Conservation (phyloP, 2,113 vertebrate genomes). For the Ondatra zibethicus region DNA sequence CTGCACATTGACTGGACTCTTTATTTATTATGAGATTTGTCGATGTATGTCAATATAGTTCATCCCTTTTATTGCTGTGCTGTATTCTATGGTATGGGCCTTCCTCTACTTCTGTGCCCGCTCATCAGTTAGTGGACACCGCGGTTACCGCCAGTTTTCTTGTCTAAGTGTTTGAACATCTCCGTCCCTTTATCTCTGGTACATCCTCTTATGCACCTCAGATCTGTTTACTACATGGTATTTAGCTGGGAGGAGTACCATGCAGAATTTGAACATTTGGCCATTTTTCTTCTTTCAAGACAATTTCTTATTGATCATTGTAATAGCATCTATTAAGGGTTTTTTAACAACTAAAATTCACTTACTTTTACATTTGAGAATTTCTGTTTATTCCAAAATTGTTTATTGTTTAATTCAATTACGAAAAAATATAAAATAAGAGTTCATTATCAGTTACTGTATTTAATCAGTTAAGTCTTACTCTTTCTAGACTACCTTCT, state of each 20-base stretch:
- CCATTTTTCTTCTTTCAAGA: neutral
- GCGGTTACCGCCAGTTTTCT: neutral
- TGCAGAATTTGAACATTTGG: neutral
- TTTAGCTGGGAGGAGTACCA: neutral
- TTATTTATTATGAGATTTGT: neutral
- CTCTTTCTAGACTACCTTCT: neutral
- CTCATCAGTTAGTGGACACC: neutral
- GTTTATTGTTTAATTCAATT: neutral
- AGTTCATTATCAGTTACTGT: neutral
- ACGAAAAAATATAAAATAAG: neutral
- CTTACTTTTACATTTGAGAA: neutral
- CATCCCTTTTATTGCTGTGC: neutral
- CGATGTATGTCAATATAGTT: too few relatives aligned
- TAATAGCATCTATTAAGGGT: neutral
- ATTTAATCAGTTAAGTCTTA: neutral
- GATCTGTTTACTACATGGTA: neutral
- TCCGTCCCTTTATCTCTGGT: neutral
- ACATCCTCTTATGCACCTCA: neutral
- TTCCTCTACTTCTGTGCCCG: neutral
- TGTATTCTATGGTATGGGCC: neutral
- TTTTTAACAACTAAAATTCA: neutral
- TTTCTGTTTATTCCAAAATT: neutral
- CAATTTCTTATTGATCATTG: neutral
- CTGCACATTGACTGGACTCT: neutral
- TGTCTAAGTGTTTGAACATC: too few relatives aligned